Evolutionary conservation across 2,888 invertebrate genomes (phyloP), one percentile per base, ranked within the genome.

Genomic region (Drosophila monieri): DNA sequence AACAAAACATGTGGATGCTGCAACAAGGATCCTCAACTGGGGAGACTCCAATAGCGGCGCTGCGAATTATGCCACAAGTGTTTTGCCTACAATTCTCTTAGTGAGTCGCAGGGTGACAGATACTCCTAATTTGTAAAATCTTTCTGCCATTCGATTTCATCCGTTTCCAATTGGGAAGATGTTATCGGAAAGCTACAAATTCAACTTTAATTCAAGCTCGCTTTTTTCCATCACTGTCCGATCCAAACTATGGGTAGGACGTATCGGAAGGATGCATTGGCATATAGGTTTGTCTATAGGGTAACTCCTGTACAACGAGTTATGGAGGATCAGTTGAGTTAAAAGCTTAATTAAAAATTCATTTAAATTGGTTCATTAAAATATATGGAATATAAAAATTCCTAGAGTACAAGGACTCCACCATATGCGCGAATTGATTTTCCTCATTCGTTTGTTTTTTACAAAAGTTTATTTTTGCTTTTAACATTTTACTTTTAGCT

Each of bases 401-500:
- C 1, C 2, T 6, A 35, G 35, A n/a, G 35, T n/a, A 14, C n/a
- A 35, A 35, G 2, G 1, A 35, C 6, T 6, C 6, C 32, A n/a
- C n/a, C n/a, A 35, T 35, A 5, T 5, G 35, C 35, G 35, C 35
- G 6, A 14, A 6, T 2, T 35, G n/a, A 6, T 0, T n/a, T n/a
- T 6, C 14, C 35, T 2, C 6, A 1, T n/a, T 14, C n/a, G 9
- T 27, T 35, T 32, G 32, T 32, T 32, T 32, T 32, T 32, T 32
- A 32, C 0, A 32, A 32, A 32, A 35, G 35, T n/a, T 35, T n/a
- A 15, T 35, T 52, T 23, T 32, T 61, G 15, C 39, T 15, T 8
- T 12, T 21, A 18, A 18, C 43, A 15, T 52, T 52, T 21, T 32
- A 18, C 43, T 35, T 66, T 52, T 35, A 27, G 44, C 8, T 32